Evolutionary conservation across 2,888 invertebrate species (phyloP).

Genomic region (Liopterus haemorrhoidalis): DNA sequence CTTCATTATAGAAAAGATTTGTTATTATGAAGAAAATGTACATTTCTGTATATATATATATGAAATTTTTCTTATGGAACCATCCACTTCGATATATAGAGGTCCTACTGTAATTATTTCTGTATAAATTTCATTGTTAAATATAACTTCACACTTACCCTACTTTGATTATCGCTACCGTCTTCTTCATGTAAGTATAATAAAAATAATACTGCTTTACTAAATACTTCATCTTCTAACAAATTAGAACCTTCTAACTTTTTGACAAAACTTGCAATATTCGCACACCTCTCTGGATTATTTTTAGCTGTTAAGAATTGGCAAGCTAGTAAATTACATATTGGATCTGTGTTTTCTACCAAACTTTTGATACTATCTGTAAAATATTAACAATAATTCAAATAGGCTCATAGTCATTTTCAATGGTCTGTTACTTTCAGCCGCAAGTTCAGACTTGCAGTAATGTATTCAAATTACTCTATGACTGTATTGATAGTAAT

Average conservation of each 20-base stretch:
- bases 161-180: no score
- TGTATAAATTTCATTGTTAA: no score
- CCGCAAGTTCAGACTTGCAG: background rate
- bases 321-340: conserved; percentile 40
- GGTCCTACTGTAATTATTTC: no score
- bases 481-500: no score
- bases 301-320: conserved; percentile 38
- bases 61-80: no score
- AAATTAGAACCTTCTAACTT: conserved; percentile 27
- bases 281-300: conserved; percentile 34
- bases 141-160: no score
- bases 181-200: conserved; percentile 29
- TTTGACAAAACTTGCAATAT: conserved; percentile 34
- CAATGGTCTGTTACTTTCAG: background rate
- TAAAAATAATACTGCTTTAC: conserved; percentile 27
- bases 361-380: conserved; percentile 28
- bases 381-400: conserved; percentile 13
- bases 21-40: no score
- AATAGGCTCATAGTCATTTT: background rate
- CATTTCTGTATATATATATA: no score
- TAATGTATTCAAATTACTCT: no score
- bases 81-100: no score
- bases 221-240: conserved; percentile 22
- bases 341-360: conserved; percentile 37
- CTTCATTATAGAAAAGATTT: no score